Base-by-base conservation (phyloP, 2,797 vertebrate genomes). In the Enteromius thamalakanensis region DNA sequence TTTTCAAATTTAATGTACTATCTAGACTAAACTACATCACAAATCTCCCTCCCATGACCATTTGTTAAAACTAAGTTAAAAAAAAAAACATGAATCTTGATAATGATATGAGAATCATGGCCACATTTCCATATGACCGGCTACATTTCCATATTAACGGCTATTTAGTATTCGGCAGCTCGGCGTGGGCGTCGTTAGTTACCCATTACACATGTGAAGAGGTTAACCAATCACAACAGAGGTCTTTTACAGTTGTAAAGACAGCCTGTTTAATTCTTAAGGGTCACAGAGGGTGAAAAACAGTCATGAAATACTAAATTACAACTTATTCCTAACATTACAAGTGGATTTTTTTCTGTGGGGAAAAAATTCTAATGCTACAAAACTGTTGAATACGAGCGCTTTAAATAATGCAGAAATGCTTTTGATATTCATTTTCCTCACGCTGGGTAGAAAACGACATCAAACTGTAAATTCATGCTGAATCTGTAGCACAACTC, bases 381-480 rank as follows among this genome's bases (percentile, higher is more conserved):
- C 55, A 76, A 62, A 76, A 76, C 37, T 29, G 75, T 62, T 19
- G 9, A 76, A 60, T 21, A 76, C 10, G 55, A 62, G 37, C 4
- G 15, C 37, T 62, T 76, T 62, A 45, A 62, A 76, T 76, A 23
- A 76, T 76, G 75, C 55, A 76, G 42, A 60, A 60, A 60, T 62
- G 55, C 55, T 58, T 76, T 62, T 76, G 37, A 76, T 62, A 45
- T 23, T 45, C 23, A 21, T 45, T 42, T 45, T 45, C 55, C 23
- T 45, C 55, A 76, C 10, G 75, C 14, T 76, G 75, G 53, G 23
- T 19, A 21, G 37, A 60, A 62, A 26, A 76, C 3, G 8, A 62
- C 55, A 62, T 45, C 75, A 62, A 76, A 76, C 74, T 23, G 11
- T 76, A 58, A 76, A 58, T 26, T 58, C 34, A 76, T n/a, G 14